A percentile compares a stretch with the other conserved stretches of the same genome.
phyloP scores from a whole-genome alignment of 2,113 vertebrate genomes.

The Dasyurus viverrinus region DNA sequence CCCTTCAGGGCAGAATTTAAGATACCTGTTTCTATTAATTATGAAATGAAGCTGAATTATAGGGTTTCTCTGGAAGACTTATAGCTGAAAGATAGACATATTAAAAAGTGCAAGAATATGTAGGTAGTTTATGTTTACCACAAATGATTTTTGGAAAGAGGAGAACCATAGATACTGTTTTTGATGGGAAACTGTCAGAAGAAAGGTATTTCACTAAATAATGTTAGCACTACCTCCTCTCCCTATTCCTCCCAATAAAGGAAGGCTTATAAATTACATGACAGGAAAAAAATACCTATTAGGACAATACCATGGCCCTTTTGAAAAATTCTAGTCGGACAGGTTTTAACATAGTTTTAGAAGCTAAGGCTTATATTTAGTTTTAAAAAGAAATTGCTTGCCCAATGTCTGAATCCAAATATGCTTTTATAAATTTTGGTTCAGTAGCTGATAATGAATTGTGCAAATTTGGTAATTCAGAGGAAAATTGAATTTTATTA shows the following conservation, averaged over 20 bases:
- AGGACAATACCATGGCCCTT: not conserved
- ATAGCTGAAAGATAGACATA: conserved; percentile 3
- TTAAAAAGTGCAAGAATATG: not conserved
- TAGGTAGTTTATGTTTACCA: not conserved
- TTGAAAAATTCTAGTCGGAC: not conserved
- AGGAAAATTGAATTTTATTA: not conserved
- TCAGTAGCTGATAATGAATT: conserved; percentile 23
- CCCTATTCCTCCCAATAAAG: too few species aligned
- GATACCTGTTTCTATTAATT: conserved; percentile 25
- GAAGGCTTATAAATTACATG: not conserved
- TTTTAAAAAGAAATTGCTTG: not conserved
- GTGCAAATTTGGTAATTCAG: not conserved
- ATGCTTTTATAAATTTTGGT: conserved; percentile 12
- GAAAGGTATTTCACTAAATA: not conserved
- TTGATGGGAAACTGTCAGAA: not conserved
- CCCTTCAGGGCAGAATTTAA: conserved; percentile 40
- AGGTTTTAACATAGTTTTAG: not conserved
- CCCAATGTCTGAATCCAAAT: not conserved
- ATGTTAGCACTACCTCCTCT: not conserved
- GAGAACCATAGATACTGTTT: conserved; percentile 10
- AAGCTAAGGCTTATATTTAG: not conserved
- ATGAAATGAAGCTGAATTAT: not conserved
- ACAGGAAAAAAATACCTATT: not conserved
- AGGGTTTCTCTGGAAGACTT: not conserved
- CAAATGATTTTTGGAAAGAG: not conserved